Base-by-base conservation (phyloP, 2,888 invertebrate genomes). In the Aphodius sticticus region DNA sequence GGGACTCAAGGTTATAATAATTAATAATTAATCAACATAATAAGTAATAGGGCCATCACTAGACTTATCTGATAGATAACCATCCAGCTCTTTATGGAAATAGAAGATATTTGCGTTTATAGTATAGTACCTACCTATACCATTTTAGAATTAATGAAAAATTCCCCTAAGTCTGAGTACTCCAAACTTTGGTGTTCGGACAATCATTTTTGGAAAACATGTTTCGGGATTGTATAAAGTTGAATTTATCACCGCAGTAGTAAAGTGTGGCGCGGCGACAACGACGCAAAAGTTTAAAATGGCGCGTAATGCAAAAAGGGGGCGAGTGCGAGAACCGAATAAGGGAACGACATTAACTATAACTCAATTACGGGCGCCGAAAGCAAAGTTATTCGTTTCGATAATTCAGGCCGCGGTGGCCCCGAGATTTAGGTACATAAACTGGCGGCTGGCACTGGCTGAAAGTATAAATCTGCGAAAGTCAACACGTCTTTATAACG, bases 401-500 rank as follows among this genome's bases (percentile, higher is more conserved):
- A 74, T 74, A 74, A 74, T 74, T 74, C 37, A n/a, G 74, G n/a
- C 74, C 36, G 7, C 36, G 26, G 15, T n/a, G 70, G 70, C 14
- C 16, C 37, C 74, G 12, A n/a, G n/a, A 35, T 74, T n/a, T 35
- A 35, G 74, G 35, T 36, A 35, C 74, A 26, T 16, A 35, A 35
- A 9, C 16, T n/a, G 35, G n/a, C 36, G 53, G 53, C 12, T 53
- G 53, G 53, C 53, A 53, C 53, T 53, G 53, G 53, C 4, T 53
- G 53, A 77, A 78, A 76, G 69, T 81, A 86, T 85, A 85, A 86
- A 86, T 86, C 85, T 83, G 84, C 83, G 84, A 85, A 85, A 86
- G 86, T 86, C 86, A 85, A 86, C 86, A 86, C 84, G 85, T 86
- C 86, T 85, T 86, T 85, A 86, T 84, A 84, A 78, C 76, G 72